Evolutionary conservation across 2,113 vertebrate genomes (phyloP).

Genomic region (Amia ocellicauda): DNA sequence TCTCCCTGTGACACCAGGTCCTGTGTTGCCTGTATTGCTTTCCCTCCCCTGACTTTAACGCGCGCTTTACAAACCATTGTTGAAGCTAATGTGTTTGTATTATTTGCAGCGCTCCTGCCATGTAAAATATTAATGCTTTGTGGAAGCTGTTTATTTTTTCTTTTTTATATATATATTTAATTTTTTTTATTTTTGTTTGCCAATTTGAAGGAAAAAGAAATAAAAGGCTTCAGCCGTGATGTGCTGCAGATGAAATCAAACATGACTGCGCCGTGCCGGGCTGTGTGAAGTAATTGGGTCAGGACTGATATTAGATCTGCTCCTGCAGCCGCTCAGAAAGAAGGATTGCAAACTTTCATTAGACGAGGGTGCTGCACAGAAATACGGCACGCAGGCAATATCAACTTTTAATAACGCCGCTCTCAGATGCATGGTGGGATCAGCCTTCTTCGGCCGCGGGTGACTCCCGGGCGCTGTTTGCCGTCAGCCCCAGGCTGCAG

Average conservation of each 20-base stretch:
- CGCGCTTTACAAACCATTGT: slow-evolving; percentile 58
- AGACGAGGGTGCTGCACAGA: not conserved
- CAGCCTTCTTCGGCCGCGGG: too few relatives aligned
- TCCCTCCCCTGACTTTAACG: slow-evolving; percentile 30
- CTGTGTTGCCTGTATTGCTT: too few relatives aligned
- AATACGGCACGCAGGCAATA: not conserved
- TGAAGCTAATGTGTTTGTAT: slow-evolving; percentile 61
- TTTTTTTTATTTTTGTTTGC: slow-evolving; percentile 24
- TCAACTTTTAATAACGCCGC: not conserved
- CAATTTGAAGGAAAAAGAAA: slow-evolving; percentile 19
- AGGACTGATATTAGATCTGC: slow-evolving; percentile 23
- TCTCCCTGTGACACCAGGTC: too few relatives aligned
- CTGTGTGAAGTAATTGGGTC: slow-evolving; percentile 54
- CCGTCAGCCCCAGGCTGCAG: too few relatives aligned
- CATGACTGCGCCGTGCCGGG: slow-evolving; percentile 31
- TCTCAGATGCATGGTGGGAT: too few relatives aligned
- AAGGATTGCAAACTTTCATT: slow-evolving; percentile 16
- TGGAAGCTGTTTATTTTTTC: slow-evolving; percentile 25
- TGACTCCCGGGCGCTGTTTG: too few relatives aligned
- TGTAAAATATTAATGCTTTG: slow-evolving; percentile 56
- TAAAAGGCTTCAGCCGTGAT: slow-evolving; percentile 6
- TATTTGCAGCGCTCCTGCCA: slow-evolving; percentile 50
- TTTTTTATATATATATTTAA: slow-evolving; percentile 23
- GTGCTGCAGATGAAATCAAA: slow-evolving; percentile 37
- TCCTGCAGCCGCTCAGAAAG: not conserved